phyloP scores from a whole-genome alignment of 2,888 invertebrate genomes.

The Agonopterix subpropinquella region DNA sequence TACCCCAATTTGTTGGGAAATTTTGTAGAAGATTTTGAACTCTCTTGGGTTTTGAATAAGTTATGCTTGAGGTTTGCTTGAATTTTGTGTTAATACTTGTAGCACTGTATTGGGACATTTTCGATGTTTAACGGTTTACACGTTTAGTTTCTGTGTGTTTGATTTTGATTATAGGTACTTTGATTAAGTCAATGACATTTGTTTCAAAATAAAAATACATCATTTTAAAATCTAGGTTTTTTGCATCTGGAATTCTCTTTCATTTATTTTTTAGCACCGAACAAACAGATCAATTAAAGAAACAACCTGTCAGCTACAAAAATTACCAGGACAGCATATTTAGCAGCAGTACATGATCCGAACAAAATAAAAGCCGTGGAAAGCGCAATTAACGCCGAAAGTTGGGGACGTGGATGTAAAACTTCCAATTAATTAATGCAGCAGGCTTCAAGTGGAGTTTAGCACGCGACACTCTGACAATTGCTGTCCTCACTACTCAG shows the following conservation, averaged over 20 bases:
- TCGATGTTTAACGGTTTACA: too few relatives aligned
- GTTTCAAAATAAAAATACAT: too few relatives aligned
- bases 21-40: not conserved
- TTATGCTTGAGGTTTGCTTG: too few relatives aligned
- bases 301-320: not conserved
- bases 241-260: too few relatives aligned
- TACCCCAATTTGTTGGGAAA: constrained; percentile 6
- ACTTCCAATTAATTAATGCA: constrained; percentile 56
- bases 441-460: constrained; percentile 41
- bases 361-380: constrained; percentile 38
- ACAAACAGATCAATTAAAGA: not conserved
- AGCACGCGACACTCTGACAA: constrained; percentile 34
- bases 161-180: too few relatives aligned
- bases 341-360: constrained; percentile 7
- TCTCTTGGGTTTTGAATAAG: too few relatives aligned
- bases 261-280: too few relatives aligned
- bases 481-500: not conserved
- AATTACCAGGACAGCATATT: not conserved
- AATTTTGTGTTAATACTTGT: too few relatives aligned
- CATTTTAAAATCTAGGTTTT: too few relatives aligned
- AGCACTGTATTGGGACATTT: too few relatives aligned
- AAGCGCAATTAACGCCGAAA: constrained; percentile 53
- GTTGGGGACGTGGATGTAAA: constrained; percentile 38
- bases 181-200: too few relatives aligned
- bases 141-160: too few relatives aligned